Percentiles rank a stretch among this genome's conserved stretches.
phyloP scores from a whole-genome alignment of 2,888 invertebrate genomes.

The Pollenia amentaria region DNA sequence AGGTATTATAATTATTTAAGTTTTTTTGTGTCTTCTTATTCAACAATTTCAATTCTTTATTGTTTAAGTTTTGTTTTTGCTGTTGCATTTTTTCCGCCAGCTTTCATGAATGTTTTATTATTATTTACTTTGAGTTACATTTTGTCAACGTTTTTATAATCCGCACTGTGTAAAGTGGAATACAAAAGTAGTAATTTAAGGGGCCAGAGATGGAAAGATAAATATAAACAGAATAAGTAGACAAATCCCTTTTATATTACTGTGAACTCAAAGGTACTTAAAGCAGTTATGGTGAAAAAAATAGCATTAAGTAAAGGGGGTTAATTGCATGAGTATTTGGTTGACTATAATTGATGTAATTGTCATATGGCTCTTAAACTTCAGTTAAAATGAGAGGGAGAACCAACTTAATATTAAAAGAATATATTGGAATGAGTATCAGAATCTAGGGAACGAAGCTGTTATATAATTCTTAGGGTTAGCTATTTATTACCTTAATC shows the following conservation, averaged over 20 bases:
- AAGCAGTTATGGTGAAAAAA: neutral
- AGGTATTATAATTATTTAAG: constrained; percentile 30
- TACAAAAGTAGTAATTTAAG: neutral
- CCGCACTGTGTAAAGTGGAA: neutral
- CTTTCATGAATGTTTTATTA: constrained; percentile 37
- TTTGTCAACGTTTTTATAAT: constrained; percentile 34
- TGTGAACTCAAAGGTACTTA: neutral
- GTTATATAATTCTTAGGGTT: no score
- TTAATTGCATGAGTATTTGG: no score
- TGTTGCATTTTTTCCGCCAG: constrained; percentile 2
- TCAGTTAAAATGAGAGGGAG: no score
- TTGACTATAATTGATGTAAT: no score
- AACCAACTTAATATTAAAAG: no score
- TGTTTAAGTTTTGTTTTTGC: neutral
- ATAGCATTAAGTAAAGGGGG: no score
- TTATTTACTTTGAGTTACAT: constrained; percentile 45
- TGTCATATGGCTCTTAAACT: no score
- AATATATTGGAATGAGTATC: no score
- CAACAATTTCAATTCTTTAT: neutral
- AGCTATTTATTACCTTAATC: no score
- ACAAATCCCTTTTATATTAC: constrained; percentile 6
- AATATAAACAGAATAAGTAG: neutral
- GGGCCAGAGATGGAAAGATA: neutral
- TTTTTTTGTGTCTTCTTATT: neutral
- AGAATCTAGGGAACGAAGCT: no score